Evolutionary conservation across 2,888 invertebrate species (phyloP).

Genomic region (Tipula helvola): DNA sequence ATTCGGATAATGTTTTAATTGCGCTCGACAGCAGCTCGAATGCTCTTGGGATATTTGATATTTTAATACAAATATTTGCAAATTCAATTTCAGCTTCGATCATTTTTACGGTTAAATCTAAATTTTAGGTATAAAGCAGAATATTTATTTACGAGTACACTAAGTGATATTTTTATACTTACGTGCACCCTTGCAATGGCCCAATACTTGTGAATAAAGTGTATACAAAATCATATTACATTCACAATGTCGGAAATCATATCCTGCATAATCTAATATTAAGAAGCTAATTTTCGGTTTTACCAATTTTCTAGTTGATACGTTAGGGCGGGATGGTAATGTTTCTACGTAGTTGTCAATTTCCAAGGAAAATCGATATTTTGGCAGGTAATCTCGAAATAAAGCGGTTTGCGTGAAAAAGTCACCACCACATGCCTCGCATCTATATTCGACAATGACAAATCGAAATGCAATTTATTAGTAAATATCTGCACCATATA

Average conservation of each 20-base stretch:
- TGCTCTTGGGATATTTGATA: conserved; percentile 43
- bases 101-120: conserved; percentile 37
- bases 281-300: not conserved
- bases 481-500: not conserved
- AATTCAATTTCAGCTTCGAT: conserved; percentile 46
- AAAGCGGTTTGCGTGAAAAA: conserved; percentile 30
- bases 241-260: conserved; percentile 42
- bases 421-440: conserved; percentile 43
- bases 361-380: conserved; percentile 5
- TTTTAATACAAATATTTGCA: conserved; percentile 42
- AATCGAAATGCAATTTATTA: not conserved
- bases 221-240: conserved; percentile 43
- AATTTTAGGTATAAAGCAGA: conserved; percentile 19
- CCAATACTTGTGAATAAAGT: conserved; percentile 44
- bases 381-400: not conserved
- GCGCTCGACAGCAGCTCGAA: conserved; percentile 40
- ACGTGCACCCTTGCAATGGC: conserved; percentile 42
- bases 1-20: not conserved
- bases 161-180: not conserved
- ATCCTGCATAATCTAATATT: conserved; percentile 10
- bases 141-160: not conserved
- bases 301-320: not conserved
- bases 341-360: not conserved
- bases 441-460: conserved; percentile 24
- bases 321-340: not conserved